Evolutionary conservation across 2,888 invertebrate species (phyloP), one percentile per base, ranked within the genome.

Genomic region (Plebejus melissa): DNA sequence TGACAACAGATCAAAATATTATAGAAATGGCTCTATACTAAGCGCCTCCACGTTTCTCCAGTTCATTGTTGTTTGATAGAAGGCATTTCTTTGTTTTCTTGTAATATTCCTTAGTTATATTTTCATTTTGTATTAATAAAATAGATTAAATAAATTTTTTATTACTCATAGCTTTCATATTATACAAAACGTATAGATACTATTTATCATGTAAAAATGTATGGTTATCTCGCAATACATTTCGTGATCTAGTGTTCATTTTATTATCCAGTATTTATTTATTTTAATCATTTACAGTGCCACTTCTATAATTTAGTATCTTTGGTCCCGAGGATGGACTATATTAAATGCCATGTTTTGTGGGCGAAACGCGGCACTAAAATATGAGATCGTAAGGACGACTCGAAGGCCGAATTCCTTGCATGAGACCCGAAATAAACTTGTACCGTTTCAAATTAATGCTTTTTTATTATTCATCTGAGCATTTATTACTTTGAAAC

Each of bases 321-420:
- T 46, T 32, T 65, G 58, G 13, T 65, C 65, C 46, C 83, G 82
- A 82, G 82, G 81, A 80, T 80, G 77, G 78, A 79, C 78, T 77
- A 78, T 76, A 80, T 78, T 78, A 88, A 89, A 89, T 89, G 88
- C 87, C 88, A 88, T 81, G 86, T 86, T 79, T 86, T 80, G 84
- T 84, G 84, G 83, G 85, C 84, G 85, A 81, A 81, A 80, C 80
- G 79, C 81, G 83, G 82, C 84, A 84, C 85, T 84, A 84, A 88
- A 88, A 90, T 86, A 77, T 78, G 76, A 79, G 79, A 83, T 87
- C 87, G 87, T 89, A 86, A 89, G 88, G 89, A 86, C 88, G 83
- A 70, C 70, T 79, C 80, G 87, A 90, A 90, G 90, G 90, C 89
- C 87, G 83, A 85, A 90, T 89, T 88, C 89, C 86, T 76, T 74